Evolutionary conservation across 92 coral and sea anemone genomes (phyloP).

Genomic region (Porites evermanni): DNA sequence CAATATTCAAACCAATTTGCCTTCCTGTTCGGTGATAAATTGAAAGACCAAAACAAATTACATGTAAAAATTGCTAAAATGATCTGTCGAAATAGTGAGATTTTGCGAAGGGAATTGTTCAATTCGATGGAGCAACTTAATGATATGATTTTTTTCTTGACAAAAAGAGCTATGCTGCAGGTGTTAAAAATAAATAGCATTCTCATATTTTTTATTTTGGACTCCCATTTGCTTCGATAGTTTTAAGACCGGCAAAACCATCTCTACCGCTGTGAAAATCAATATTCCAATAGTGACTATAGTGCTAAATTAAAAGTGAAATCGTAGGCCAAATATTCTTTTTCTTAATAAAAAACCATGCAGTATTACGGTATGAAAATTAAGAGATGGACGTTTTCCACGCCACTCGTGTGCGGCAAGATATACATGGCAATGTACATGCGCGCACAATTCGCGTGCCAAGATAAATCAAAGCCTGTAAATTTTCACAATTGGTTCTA

Average conservation of each 20-base stretch:
- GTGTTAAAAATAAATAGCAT: constrained; percentile 18
- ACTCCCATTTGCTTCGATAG: constrained; percentile 24
- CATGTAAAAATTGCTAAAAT: not conserved
- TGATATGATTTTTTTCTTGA: not conserved
- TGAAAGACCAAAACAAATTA: not conserved
- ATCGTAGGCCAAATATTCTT: too few species aligned
- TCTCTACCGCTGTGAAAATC: constrained; percentile 32
- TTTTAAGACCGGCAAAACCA: constrained; percentile 3
- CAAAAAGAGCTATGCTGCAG: constrained; percentile 5
- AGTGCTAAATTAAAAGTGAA: not conserved
- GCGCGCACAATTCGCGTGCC: too few species aligned
- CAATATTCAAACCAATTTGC: not conserved
- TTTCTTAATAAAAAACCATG: not conserved
- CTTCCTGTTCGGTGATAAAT: not conserved
- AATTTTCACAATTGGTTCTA: not conserved
- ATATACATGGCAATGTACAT: not conserved
- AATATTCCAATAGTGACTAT: not conserved
- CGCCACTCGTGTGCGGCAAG: not conserved
- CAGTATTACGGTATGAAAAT: not conserved
- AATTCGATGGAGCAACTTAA: not conserved
- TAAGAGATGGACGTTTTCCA: not conserved
- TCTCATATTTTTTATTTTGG: not conserved
- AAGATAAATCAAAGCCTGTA: not conserved
- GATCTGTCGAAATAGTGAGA: not conserved
- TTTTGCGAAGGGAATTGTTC: not conserved